Conservation (phyloP, 2,797 vertebrate species). For the Pipistrellus nathusii region DNA sequence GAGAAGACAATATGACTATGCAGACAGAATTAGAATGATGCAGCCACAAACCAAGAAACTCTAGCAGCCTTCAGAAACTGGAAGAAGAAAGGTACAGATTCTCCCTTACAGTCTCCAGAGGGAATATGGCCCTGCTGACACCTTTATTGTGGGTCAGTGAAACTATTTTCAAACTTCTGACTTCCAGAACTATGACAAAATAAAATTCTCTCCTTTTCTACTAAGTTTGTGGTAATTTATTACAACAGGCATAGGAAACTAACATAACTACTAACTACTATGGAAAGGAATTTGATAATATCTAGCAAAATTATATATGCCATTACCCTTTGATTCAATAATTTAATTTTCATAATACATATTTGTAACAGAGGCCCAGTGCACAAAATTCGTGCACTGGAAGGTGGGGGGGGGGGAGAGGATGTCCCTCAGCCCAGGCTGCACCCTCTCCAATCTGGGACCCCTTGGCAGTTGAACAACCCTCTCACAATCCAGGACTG, state of each 20-base stretch:
- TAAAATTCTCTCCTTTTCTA: neutral
- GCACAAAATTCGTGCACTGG: no score
- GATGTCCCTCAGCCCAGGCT: no score
- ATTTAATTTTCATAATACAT: neutral
- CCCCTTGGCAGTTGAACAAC: no score
- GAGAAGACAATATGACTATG: neutral
- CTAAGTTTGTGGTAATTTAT: neutral
- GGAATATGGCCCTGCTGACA: neutral
- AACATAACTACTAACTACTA: neutral
- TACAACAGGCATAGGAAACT: neutral
- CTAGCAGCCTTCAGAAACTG: neutral
- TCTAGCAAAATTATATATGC: neutral
- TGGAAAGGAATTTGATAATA: neutral
- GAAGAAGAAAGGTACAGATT: neutral
- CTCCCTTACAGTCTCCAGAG: neutral
- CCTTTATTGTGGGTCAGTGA: neutral
- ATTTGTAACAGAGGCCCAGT: no score
- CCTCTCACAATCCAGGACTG: no score
- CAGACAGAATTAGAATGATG: neutral
- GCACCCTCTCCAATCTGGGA: no score
- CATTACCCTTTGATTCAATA: neutral
- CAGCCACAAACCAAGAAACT: neutral
- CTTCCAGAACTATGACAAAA: neutral
- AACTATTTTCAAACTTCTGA: neutral
- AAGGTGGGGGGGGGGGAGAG: no score